Evolutionary conservation across 2,113 vertebrate genomes (phyloP), one percentile per base, ranked within the genome.

Genomic region (Spizaetus ornatus): DNA sequence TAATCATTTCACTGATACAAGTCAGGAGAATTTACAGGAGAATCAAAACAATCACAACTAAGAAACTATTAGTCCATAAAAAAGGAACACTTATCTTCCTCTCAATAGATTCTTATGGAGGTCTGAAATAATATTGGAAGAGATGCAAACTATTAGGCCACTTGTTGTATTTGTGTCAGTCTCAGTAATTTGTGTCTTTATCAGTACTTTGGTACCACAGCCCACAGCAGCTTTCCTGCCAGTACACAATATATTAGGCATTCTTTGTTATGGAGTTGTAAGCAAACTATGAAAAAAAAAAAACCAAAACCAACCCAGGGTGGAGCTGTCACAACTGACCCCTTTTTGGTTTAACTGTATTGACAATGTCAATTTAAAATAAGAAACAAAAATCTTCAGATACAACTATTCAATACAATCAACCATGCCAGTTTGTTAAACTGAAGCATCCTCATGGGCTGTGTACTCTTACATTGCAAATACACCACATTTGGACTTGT

Each of bases 321-420:
- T 23, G 26, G 9, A 87, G 31, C 23, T 88, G 31, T 74, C 80
- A 74, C 26, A 92, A 52, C 11, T 40, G 20, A 59, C 38, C 29
- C 47, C 72, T 59, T 72, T 83, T 93, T 91, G 65, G 69, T 89
- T 86, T 91, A 71, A 71, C 65, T 78, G 11, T 26, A 55, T 5
- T 36, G 56, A 67, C 18, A 79, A 42, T 25, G 50, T 17, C 31
- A 78, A 26, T 65, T 86, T 23, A 78, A 72, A 88, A 16, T 15
- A 91, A 66, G 59, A 83, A 73, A 74, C 5, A 88, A 69, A 81
- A 66, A 71, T 36, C n/a, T 93, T 73, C 47, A 72, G 27, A 40
- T 43, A 53, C 7, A 76, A n/a, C 27, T 80, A 59, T 43, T 80
- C 43, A 52, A 38, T 15, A 77, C 32, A 59, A 62, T 45, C 26